Evolutionary conservation across 2,888 invertebrate species (phyloP), one percentile per base, ranked within the genome.

Genomic region (Mythimna lalbum): DNA sequence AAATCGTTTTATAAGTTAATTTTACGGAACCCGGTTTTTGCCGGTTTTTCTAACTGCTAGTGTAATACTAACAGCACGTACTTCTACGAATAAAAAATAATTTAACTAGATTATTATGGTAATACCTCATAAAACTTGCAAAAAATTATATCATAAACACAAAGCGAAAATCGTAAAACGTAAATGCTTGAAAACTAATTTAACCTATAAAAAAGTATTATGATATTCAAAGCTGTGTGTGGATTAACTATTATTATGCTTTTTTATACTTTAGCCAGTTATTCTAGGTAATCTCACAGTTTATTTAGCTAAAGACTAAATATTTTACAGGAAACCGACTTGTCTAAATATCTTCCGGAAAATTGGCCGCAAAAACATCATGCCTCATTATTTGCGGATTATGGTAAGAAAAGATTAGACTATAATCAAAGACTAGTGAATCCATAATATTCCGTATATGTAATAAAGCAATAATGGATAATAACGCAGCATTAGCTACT

Each of bases 401-500:
- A 80, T 60, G 55, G 43, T 67, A 63, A 27, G 60, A 68, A 64
- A 43, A 76, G 23, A 68, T 64, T 55, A 61, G 19, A 75, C 39
- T 66, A 31, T 77, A 63, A 81, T 68, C 64, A 80, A 33, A 72
- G 69, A 76, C 52, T 27, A 57, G 65, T 59, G 71, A 82, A 74
- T 74, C 69, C 64, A 55, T 77, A 76, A 71, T 74, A 62, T 50
- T 23, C 27, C 55, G 57, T 64, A 68, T 73, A 73, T 73, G 63
- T 74, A 75, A 83, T 82, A 82, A 68, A 68, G 69, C 78, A 87
- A 85, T 86, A 85, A 82, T 81, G 81, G 78, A 82, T 84, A 81
- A 87, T 84, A 86, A 83, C 62, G 69, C 7, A 69, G 57, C 70
- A 84, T 88, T 87, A 88, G 83, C 82, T 80, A 76, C 84, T 87